Evolutionary conservation across 2,113 vertebrate genomes (phyloP).

Genomic region (Aegypius monachus): DNA sequence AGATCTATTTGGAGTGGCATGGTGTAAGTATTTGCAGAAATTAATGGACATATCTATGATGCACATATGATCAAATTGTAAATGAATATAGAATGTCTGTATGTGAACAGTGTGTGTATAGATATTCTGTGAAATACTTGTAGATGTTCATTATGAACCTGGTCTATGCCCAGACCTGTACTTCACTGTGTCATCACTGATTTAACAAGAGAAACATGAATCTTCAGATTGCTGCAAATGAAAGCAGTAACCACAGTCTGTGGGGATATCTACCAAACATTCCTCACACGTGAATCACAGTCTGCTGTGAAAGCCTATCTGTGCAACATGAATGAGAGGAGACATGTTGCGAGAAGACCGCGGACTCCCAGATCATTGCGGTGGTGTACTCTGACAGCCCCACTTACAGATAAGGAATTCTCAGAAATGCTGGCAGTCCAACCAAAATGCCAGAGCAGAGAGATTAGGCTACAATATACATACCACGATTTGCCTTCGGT

Average conservation of each 20-base stretch:
- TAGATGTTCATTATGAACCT: background rate
- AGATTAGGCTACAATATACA: background rate
- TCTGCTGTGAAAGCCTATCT: conserved; percentile 21
- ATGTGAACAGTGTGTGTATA: background rate
- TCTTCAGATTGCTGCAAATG: background rate
- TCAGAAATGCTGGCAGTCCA: background rate
- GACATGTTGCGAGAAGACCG: background rate
- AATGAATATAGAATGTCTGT: background rate
- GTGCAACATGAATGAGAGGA: background rate
- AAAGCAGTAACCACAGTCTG: background rate
- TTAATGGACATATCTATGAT: background rate
- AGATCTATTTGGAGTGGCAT: background rate
- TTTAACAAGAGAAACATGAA: background rate
- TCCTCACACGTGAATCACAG: conserved; percentile 44
- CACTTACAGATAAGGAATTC: background rate
- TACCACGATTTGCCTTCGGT: background rate
- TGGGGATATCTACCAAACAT: conserved; percentile 38
- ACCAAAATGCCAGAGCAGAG: background rate
- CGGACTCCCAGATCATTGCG: fast-evolving
- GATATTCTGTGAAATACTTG: background rate
- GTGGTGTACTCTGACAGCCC: background rate
- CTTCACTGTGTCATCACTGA: background rate
- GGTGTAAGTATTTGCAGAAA: conserved; percentile 3
- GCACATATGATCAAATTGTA: background rate
- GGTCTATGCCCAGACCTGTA: background rate